These are phyloP conservation scores for Hydroisotoma schaefferi DNA, from an alignment of 2,888 invertebrate species.

Conservation along the genomic window DNA sequence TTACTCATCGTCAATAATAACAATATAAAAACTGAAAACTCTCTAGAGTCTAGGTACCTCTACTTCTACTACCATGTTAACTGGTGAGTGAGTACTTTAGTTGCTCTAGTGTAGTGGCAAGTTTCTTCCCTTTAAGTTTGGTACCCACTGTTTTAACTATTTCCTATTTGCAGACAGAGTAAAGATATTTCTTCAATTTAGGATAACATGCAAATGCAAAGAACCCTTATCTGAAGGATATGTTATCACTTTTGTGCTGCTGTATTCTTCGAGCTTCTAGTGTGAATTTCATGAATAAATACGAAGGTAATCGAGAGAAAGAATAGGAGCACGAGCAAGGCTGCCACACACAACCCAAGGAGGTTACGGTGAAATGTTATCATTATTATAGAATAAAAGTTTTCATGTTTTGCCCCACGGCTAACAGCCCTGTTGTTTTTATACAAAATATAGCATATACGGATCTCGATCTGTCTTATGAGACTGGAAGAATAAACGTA, in stretches of 20 bases:
- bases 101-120: no score
- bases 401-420: no score
- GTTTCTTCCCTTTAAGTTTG: no score
- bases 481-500: neutral
- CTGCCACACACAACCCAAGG: no score
- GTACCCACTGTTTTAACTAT: no score
- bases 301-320: neutral
- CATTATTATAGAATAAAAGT: conserved; percentile 8
- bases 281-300: conserved; percentile 9
- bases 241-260: neutral
- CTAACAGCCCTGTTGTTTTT: no score
- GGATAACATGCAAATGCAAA: neutral
- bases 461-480: conserved; percentile 7
- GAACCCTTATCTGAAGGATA: neutral
- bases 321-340: neutral
- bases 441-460: neutral
- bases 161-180: no score
- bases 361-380: no score
- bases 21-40: neutral
- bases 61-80: no score
- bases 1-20: neutral
- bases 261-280: neutral
- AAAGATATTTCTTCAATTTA: no score
- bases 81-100: no score
- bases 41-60: no score